Evolutionary conservation across 1,140 invertebrate species (phyloP).

Genomic region (Drosophila ambigua): DNA sequence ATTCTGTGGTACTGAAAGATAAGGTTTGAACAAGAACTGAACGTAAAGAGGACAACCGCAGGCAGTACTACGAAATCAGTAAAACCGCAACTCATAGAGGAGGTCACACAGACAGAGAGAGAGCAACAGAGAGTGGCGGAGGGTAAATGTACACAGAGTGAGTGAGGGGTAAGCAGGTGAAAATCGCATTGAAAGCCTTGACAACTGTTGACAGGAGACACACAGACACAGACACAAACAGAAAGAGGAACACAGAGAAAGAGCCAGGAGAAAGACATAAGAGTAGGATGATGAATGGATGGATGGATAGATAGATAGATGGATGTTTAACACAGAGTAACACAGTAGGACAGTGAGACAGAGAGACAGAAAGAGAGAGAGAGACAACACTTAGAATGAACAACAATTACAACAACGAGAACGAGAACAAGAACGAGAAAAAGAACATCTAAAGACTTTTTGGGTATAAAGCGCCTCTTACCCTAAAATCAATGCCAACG

Average conservation of each 20-base stretch:
- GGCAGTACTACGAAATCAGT: slow-evolving; percentile 58
- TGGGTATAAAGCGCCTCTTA: slow-evolving; percentile 84
- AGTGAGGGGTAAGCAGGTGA: slow-evolving; percentile 59
- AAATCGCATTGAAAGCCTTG: slow-evolving; percentile 72
- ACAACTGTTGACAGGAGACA: slow-evolving; percentile 72
- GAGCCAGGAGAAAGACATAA: neutral
- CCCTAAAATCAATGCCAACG: slow-evolving; percentile 97
- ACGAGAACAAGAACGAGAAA: slow-evolving; percentile 18
- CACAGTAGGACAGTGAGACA: slow-evolving; percentile 2
- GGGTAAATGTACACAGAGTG: slow-evolving; percentile 29
- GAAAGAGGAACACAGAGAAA: slow-evolving; percentile 9
- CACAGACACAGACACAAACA: slow-evolving; percentile 16
- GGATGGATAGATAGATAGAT: slow-evolving; percentile 33
- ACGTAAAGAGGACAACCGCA: slow-evolving; percentile 66
- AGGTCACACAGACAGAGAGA: slow-evolving; percentile 33
- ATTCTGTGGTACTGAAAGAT: slow-evolving; percentile 11
- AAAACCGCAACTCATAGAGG: slow-evolving; percentile 47
- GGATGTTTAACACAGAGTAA: slow-evolving; percentile 13
- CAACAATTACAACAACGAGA: slow-evolving; percentile 55
- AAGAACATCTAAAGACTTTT: slow-evolving; percentile 16
- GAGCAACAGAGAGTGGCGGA: slow-evolving; percentile 9
- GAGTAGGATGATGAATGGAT: slow-evolving; percentile 10
- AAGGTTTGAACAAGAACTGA: slow-evolving; percentile 53
- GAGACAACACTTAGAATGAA: slow-evolving; percentile 53
- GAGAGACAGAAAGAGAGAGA: slow-evolving; percentile 23